Evolutionary conservation across 2,797 vertebrate species (phyloP).

Genomic region (Dromococcyx pavoninus): DNA sequence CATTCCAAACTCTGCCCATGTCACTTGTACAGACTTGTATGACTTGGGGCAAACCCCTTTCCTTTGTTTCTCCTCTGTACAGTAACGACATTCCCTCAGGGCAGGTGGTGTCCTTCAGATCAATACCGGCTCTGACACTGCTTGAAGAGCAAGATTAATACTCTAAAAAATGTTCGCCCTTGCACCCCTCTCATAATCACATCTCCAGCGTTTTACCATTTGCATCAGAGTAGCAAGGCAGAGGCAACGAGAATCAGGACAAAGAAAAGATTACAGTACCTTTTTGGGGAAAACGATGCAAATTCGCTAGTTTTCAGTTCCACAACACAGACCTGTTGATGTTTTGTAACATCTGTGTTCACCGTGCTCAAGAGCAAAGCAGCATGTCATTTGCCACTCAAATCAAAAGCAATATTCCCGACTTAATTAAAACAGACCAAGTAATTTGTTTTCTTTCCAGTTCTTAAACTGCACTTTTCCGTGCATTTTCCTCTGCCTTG

Average conservation of each 20-base stretch:
- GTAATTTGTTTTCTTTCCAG: neutral
- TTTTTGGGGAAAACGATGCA: neutral
- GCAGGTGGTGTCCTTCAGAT: accelerated
- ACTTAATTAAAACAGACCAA: neutral
- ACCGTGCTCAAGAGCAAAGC: neutral
- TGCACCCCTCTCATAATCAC: accelerated
- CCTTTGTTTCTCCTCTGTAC: neutral
- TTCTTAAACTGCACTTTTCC: neutral
- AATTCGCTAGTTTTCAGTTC: neutral
- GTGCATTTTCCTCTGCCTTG: neutral
- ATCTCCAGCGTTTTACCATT: neutral
- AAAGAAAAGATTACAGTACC: neutral
- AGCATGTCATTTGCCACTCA: neutral
- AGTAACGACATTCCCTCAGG: neutral
- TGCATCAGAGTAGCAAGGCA: neutral
- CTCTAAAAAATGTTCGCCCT: neutral
- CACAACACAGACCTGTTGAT: neutral
- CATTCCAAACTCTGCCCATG: neutral
- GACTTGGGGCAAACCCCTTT: neutral
- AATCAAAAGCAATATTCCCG: neutral
- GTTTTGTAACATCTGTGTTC: neutral
- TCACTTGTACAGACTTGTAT: neutral
- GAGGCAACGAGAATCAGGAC: neutral
- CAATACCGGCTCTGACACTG: neutral
- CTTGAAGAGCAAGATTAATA: neutral